Evolutionary conservation across 2,113 vertebrate genomes (phyloP).

Genomic region (Chloroceryle aenea): DNA sequence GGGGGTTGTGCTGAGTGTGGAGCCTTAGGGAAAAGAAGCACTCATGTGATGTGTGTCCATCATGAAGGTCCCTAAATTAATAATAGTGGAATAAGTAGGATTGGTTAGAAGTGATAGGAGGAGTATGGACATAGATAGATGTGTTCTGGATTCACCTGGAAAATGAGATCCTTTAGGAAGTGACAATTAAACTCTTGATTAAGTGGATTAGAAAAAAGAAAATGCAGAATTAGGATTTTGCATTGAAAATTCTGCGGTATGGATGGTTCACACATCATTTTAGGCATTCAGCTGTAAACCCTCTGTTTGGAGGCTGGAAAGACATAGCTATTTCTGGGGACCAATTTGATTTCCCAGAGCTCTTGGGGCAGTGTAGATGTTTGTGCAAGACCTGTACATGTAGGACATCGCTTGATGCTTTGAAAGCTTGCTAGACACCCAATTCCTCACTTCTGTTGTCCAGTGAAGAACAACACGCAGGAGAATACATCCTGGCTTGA

Average conservation of each 20-base stretch:
- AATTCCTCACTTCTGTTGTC: neutral
- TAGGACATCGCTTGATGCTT: neutral
- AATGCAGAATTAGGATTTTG: neutral
- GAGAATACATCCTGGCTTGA: neutral
- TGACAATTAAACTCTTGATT: neutral
- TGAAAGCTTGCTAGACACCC: neutral
- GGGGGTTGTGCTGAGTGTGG: neutral
- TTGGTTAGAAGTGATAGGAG: neutral
- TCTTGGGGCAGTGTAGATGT: neutral
- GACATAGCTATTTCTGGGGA: neutral
- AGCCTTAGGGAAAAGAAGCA: neutral
- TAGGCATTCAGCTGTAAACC: neutral
- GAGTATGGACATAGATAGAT: neutral
- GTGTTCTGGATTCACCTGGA: neutral
- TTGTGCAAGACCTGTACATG: neutral
- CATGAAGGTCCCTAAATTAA: neutral
- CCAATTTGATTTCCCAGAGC: neutral
- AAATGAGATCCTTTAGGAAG: neutral
- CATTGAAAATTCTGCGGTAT: neutral
- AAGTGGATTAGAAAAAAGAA: neutral
- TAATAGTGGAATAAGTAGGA: neutral
- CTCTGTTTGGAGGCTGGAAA: neutral
- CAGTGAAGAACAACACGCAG: neutral
- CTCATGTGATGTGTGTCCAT: neutral
- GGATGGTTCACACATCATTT: neutral